A percentile compares a stretch with the other conserved stretches of the same genome.
Evolutionary conservation across 2,888 invertebrate genomes (phyloP).

Genomic region (Synergus gifuensis): DNA sequence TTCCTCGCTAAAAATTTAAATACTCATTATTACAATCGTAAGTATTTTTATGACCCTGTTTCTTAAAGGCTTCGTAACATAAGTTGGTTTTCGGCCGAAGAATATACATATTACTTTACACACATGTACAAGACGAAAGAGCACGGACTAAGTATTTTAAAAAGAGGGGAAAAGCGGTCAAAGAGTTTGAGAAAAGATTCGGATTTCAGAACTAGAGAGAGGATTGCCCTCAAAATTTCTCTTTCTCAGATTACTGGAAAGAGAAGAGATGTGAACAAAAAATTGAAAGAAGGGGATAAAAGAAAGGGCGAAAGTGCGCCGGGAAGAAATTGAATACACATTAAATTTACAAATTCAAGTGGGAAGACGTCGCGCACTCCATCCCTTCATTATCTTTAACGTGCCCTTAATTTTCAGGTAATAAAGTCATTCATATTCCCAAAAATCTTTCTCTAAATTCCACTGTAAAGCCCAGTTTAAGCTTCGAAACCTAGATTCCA

Average conservation of each 20-base stretch:
- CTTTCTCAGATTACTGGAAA: slow-evolving; percentile 4
- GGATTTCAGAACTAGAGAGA: slow-evolving; percentile 11
- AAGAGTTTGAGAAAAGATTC: not conserved
- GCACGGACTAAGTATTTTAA: slow-evolving; percentile 36
- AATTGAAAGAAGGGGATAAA: slow-evolving; percentile 34
- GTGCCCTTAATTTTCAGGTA: slow-evolving; percentile 11
- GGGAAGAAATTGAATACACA: slow-evolving; percentile 35
- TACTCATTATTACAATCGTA: slow-evolving; percentile 66
- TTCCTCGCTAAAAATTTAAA: slow-evolving; percentile 60
- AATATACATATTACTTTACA: slow-evolving; percentile 40
- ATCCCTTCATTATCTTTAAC: slow-evolving; percentile 20
- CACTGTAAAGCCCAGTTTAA: not conserved
- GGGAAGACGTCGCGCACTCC: slow-evolving; percentile 47
- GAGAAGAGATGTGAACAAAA: slow-evolving; percentile 8
- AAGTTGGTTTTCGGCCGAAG: slow-evolving; percentile 64
- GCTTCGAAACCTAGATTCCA: not conserved
- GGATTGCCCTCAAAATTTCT: not conserved
- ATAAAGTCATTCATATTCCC: not conserved
- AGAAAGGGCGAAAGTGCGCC: slow-evolving; percentile 31
- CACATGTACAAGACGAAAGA: slow-evolving; percentile 40
- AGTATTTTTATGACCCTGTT: slow-evolving; percentile 69
- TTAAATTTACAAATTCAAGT: slow-evolving; percentile 31
- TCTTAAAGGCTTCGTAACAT: slow-evolving; percentile 70
- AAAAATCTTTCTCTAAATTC: not conserved
- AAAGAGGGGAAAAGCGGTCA: slow-evolving; percentile 21